A percentile compares a stretch with the other conserved stretches of the same genome.
phyloP scores from a whole-genome alignment of 2,113 vertebrate genomes.

The Lynx canadensis region DNA sequence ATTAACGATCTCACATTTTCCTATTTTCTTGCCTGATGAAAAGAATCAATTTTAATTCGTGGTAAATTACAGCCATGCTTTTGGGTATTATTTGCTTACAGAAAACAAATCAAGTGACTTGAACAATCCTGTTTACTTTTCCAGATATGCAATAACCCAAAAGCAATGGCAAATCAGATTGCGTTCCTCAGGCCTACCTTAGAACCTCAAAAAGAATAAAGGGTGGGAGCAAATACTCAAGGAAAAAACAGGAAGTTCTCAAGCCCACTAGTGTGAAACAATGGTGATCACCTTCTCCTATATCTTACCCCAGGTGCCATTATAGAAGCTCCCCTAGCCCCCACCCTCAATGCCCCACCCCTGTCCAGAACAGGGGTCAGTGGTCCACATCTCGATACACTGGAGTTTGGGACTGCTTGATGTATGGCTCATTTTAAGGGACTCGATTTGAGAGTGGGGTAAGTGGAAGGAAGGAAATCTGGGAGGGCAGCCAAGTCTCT shows the following conservation, averaged over 20 bases:
- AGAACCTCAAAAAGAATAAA: constrained; percentile 60
- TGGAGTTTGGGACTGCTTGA: neutral
- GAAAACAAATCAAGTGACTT: constrained; percentile 85
- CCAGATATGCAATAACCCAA: constrained; percentile 78
- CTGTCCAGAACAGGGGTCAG: rapidly evolving
- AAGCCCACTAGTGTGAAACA: neutral
- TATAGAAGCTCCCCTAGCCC: neutral
- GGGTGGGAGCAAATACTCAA: neutral
- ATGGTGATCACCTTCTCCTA: neutral
- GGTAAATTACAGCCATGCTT: constrained; percentile 89
- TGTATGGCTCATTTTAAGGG: neutral
- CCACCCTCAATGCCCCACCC: neutral
- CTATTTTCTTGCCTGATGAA: constrained; percentile 92
- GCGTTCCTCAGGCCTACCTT: constrained; percentile 74
- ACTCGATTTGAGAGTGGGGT: neutral
- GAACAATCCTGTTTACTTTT: constrained; percentile 83
- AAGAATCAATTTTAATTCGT: constrained; percentile 93
- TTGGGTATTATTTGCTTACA: constrained; percentile 88
- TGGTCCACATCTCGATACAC: neutral
- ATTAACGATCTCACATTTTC: constrained; percentile 91
- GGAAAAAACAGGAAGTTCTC: neutral
- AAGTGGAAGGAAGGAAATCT: neutral
- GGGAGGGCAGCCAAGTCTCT: neutral
- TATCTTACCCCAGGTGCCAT: neutral
- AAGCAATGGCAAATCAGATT: constrained; percentile 75